Percentiles rank a stretch among this genome's conserved stretches.
phyloP scores from a whole-genome alignment of 2,888 invertebrate genomes.

The Prosapia bicincta region DNA sequence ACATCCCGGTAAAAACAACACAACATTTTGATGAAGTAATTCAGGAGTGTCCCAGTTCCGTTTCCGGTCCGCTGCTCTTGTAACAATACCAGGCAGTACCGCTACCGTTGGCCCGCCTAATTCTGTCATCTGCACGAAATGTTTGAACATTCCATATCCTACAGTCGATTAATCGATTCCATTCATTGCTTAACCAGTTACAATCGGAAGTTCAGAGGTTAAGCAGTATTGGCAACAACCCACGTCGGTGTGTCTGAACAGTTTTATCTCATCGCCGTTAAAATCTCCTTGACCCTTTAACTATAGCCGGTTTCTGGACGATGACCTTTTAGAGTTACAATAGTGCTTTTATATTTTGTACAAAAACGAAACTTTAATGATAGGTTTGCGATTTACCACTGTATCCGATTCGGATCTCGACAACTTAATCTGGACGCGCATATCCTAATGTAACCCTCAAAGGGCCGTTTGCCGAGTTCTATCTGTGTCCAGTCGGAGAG shows the following conservation, averaged over 20 bases:
- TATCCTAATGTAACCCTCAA: too few species aligned
- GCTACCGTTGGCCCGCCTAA: neutral
- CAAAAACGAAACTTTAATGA: too few species aligned
- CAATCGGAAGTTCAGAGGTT: neutral
- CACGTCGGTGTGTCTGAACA: neutral
- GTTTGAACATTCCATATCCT: neutral
- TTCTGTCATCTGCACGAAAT: too few species aligned
- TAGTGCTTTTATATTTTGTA: too few species aligned
- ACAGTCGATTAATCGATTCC: neutral
- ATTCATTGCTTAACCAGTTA: neutral
- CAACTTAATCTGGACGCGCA: too few species aligned
- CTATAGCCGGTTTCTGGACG: neutral
- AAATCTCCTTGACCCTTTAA: neutral
- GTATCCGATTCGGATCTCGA: too few species aligned
- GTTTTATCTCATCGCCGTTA: neutral
- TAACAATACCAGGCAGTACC: neutral
- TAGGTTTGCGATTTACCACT: too few species aligned
- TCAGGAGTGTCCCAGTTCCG: neutral
- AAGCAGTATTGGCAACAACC: neutral
- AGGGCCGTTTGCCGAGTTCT: too few species aligned
- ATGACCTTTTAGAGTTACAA: neutral
- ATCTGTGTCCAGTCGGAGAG: too few species aligned
- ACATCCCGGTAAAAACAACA: neutral
- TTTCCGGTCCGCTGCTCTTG: neutral
- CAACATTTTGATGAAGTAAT: neutral